Conservation (phyloP, 2,888 invertebrate genomes). For the Zygaena filipendulae region DNA sequence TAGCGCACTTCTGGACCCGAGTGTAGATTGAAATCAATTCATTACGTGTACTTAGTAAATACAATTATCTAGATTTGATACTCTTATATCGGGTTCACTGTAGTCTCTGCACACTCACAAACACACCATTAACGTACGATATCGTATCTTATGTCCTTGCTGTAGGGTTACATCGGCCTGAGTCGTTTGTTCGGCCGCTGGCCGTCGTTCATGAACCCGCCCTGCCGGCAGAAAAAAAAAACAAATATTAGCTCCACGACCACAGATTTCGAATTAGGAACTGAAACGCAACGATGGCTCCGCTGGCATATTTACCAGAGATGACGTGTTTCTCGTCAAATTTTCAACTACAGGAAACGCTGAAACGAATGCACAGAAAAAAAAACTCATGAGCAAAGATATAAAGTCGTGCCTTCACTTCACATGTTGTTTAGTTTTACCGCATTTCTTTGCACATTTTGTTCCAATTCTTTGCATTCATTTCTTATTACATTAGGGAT, state of each 20-base stretch:
- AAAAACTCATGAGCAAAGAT: conserved; percentile 50
- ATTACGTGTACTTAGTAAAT: conserved; percentile 65
- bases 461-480: conserved; percentile 66
- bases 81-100: conserved; percentile 35
- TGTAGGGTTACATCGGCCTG: conserved; percentile 46
- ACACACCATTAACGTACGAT: conserved; percentile 14
- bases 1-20: no score
- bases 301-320: conserved; percentile 8
- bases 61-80: conserved; percentile 62
- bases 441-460: conserved; percentile 64
- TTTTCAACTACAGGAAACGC: conserved; percentile 48
- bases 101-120: conserved; percentile 43
- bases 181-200: conserved; percentile 64
- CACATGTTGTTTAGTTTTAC: no score
- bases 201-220: conserved; percentile 62
- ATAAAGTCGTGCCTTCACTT: no score
- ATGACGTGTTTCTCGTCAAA: no score
- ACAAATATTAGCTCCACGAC: conserved; percentile 3
- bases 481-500: no score
- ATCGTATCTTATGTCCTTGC: conserved; percentile 17
- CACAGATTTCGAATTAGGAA: no score
- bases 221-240: conserved; percentile 28
- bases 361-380: conserved; percentile 67
- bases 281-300: neutral
- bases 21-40: conserved; percentile 57